Base-by-base conservation (phyloP, 2,113 vertebrate genomes). In the Nothocercus nigrocapillus region DNA sequence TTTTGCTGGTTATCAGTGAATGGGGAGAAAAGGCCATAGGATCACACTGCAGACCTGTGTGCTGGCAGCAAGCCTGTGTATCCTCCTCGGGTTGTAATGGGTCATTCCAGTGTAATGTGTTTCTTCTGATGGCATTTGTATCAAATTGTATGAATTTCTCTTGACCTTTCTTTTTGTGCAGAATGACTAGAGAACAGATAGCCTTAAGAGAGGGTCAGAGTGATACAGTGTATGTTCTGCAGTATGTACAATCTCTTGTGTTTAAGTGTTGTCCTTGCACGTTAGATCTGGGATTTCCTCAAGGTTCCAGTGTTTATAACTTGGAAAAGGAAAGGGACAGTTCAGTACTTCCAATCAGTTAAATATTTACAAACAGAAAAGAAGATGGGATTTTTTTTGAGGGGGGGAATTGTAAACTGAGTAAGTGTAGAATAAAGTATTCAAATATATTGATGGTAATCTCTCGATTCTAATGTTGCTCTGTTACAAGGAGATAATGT, bases 241-340 rank as follows among this genome's bases (percentile, higher is more conserved):
- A 36, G 34, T 14, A 12, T 62, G 59, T 36, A 9, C 54, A 5
- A 2, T n/a, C 5, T 44, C 8, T 16, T 5, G 2, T 0, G 5
- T 5, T 40, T 40, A 17, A 47, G 5, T 47, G 5, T 63, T 79
- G 51, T 11, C 21, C 11, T 72, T 75, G 13, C 6, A 4, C 0
- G 0, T 75, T 40, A 47, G 14, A 0, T 0, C 80, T 22, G 22
- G 68, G 1, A 0, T 2, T 49, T 16, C 7, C 34, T 51, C 44
- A 73, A 42, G 32, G 25, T 89, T 89, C 64, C 62, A 5, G 17
- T 53, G 17, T 34, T 47, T 44, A 5, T 22, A 42, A 13, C 8
- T 53, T 62, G 30, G 47, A 74, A 89, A 54, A 83, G 28, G 44
- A 70, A 36, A 36, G 13, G 14, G 34, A 36, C 59, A 62, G 59